phyloP scores from a whole-genome alignment of 2,888 invertebrate genomes.

The Norana najaformis region DNA sequence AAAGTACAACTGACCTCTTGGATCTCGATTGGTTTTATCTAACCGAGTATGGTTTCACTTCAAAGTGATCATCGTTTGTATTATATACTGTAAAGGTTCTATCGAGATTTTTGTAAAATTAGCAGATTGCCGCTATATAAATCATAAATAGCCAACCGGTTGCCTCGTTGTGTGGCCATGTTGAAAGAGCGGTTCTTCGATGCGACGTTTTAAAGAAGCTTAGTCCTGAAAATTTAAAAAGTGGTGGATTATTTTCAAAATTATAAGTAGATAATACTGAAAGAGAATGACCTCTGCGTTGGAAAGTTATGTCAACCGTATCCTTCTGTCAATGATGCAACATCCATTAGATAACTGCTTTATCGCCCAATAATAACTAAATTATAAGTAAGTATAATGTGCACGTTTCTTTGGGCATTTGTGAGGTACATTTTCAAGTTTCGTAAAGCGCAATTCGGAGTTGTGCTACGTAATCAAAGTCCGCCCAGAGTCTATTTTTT shows the following conservation, averaged over 20 bases:
- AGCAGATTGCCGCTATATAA: neutral
- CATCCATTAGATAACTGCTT: neutral
- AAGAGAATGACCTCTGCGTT: constrained; percentile 72
- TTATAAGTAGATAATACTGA: neutral
- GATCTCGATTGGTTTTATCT: neutral
- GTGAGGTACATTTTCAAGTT: too few species aligned
- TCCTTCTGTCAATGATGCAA: constrained; percentile 64
- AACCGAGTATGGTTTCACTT: neutral
- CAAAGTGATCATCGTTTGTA: neutral
- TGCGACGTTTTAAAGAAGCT: neutral
- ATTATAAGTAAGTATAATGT: too few species aligned
- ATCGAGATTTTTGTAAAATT: too few species aligned
- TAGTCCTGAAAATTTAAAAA: neutral
- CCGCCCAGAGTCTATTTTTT: too few species aligned
- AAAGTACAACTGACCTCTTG: neutral
- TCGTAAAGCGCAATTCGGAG: too few species aligned
- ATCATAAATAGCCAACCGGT: neutral
- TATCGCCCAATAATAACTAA: neutral
- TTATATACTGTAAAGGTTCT: neutral
- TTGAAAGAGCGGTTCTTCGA: neutral
- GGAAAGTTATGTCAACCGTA: constrained; percentile 84
- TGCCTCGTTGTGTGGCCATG: neutral
- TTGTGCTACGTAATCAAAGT: too few species aligned
- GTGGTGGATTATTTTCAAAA: neutral
- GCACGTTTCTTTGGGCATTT: too few species aligned